phyloP scores from a whole-genome alignment of 1,140 invertebrate genomes.

The Papilio aristodemus region DNA sequence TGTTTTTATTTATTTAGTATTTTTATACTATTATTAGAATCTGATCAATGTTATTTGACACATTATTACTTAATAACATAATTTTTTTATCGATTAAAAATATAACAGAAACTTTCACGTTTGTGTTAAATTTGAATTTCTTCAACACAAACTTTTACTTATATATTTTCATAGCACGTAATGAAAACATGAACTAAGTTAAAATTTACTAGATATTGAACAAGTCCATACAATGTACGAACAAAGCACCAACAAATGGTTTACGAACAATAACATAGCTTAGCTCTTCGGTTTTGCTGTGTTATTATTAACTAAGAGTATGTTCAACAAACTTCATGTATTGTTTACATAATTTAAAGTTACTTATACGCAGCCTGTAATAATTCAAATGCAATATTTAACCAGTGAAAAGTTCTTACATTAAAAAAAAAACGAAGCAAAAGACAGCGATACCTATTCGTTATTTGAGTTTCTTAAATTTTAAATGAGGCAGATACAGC shows the following conservation, averaged over 20 bases:
- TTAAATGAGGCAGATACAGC: too few species aligned
- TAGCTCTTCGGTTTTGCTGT: not conserved
- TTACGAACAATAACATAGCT: conserved; percentile 5
- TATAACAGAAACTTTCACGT: not conserved
- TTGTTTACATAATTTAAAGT: not conserved
- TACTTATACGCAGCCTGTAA: not conserved
- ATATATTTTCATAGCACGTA: not conserved
- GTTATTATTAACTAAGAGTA: conserved; percentile 6
- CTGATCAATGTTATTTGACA: too few species aligned
- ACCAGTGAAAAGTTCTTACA: not conserved
- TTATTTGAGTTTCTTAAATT: too few species aligned
- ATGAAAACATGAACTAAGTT: not conserved
- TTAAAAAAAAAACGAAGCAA: not conserved
- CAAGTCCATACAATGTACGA: not conserved
- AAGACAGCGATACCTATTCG: too few species aligned
- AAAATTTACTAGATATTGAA: not conserved
- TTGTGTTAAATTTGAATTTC: not conserved
- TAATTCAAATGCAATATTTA: not conserved
- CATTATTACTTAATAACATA: too few species aligned
- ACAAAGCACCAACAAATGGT: conserved; percentile 12
- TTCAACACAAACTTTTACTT: not conserved
- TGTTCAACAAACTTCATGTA: not conserved
- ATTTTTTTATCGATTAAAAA: too few species aligned
- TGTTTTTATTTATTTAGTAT: too few species aligned
- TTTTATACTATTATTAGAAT: too few species aligned